Base-by-base conservation (phyloP, 1,140 invertebrate species). In the Trichoplusia ni region DNA sequence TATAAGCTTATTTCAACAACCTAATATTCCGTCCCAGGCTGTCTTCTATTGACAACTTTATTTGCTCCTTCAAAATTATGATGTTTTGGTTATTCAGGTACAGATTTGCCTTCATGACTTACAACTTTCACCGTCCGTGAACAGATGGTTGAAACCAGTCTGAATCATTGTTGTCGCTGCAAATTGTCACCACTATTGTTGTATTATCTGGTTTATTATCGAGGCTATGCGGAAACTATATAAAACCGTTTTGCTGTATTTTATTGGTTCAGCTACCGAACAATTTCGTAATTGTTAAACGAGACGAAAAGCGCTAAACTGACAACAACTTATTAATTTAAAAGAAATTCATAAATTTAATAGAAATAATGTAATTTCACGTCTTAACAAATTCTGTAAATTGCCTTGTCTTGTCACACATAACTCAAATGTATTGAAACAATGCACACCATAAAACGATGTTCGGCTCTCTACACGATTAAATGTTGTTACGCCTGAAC, bases 71-170 rank as follows among this genome's bases (percentile, higher is more conserved):
- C 9, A 33, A 33, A 51, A 35, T 51, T 13, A 51, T 21, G 21
- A n/a, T 40, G 33, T 38, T 40, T 8, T 14, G 13, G 5, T 9
- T 37, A n/a, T 25, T 27, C 0, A 11, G 37, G 25, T n/a, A 27
- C 35, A 27, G 14, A 56, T 56, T 56, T 5, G 37, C 27, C 35
- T 38, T 56, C 18, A 38, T 27, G 35, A 38, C 21, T 14, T 16
- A 40, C n/a, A n/a, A 58, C 54, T 58, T 58, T 58, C 54, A 31
- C 54, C 38, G 13, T 9, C 19, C 14, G 33, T 14, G 18, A 58
- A 29, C 37, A 21, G 54, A 27, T 58, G 37, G 27, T 16, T 23
- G 23, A 49, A 38, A 54, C 25, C 18, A 25, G 18, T 54, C 37
- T 58, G 54, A 58, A 58, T 42, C 38, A 58, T 33, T 58, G 37